Conservation (phyloP, 2,888 invertebrate species). For the Oeneis ivallda region DNA sequence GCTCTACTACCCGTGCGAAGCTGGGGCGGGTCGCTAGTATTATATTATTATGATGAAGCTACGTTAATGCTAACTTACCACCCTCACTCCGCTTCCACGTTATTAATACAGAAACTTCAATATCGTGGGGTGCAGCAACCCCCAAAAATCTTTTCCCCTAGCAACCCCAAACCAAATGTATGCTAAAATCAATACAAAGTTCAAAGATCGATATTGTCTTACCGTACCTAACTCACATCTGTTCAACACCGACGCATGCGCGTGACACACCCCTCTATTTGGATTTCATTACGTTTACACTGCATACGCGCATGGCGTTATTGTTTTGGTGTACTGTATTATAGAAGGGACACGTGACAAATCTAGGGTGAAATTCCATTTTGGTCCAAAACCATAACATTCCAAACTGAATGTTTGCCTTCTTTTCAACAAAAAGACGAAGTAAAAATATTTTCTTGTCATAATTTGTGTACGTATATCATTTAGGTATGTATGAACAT, state of each 20-base stretch:
- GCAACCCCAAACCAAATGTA: conserved; percentile 54
- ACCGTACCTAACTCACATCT: conserved; percentile 61
- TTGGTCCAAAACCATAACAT: no score
- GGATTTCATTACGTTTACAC: conserved; percentile 16
- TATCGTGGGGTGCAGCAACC: conserved; percentile 5
- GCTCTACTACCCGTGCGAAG: no score
- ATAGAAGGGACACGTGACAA: conserved; percentile 9
- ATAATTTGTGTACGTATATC: no score
- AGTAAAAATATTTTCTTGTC: no score
- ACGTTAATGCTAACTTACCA: not conserved
- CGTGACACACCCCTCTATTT: conserved; percentile 25
- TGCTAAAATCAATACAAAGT: conserved; percentile 65
- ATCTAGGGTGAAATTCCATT: not conserved
- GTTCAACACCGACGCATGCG: conserved; percentile 46
- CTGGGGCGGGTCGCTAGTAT: no score
- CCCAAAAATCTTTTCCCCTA: conserved; percentile 35
- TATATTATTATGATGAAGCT: not conserved
- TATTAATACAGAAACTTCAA: conserved; percentile 17
- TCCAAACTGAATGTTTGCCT: no score
- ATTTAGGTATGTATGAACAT: no score
- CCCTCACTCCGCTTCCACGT: conserved; percentile 1
- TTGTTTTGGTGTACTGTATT: conserved; percentile 8
- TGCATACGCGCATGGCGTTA: conserved; percentile 1
- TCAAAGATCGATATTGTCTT: conserved; percentile 75
- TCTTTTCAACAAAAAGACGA: no score